Percentiles rank a stretch among this genome's conserved stretches.
phyloP scores from a whole-genome alignment of 2,888 invertebrate species.

The Nomada ruficornis region DNA sequence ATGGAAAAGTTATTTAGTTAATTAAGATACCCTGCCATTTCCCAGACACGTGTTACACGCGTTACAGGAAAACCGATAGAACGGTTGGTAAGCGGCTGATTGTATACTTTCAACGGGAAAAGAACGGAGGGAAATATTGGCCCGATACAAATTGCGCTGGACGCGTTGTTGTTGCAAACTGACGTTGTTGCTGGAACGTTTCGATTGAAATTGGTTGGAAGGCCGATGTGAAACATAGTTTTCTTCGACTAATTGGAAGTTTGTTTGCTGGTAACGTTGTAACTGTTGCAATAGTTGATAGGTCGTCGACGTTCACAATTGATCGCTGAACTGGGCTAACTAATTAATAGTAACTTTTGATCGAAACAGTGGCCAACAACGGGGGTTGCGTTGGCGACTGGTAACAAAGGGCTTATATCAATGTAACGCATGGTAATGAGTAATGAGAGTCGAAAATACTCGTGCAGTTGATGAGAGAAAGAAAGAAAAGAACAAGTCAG shows the following conservation, averaged over 20 bases:
- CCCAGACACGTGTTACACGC: neutral
- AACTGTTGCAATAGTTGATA: neutral
- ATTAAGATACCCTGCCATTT: slow-evolving; percentile 42
- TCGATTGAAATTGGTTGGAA: slow-evolving; percentile 34
- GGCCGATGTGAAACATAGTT: slow-evolving; percentile 34
- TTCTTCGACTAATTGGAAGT: slow-evolving; percentile 41
- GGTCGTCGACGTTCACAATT: neutral
- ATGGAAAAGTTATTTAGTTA: slow-evolving; percentile 39
- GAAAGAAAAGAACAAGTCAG: neutral
- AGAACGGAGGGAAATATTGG: slow-evolving; percentile 10
- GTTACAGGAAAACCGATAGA: slow-evolving; percentile 29
- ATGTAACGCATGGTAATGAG: neutral
- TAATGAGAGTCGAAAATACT: neutral
- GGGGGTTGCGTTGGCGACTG: neutral
- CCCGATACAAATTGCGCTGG: neutral
- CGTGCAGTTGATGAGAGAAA: neutral
- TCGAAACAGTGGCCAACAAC: neutral
- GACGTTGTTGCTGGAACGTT: slow-evolving; percentile 21
- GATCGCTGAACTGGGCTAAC: neutral
- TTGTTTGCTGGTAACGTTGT: slow-evolving; percentile 10
- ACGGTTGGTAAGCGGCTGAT: slow-evolving; percentile 13
- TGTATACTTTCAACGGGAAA: neutral
- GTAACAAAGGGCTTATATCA: neutral
- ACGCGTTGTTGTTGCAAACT: neutral
- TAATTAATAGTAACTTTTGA: slow-evolving; percentile 26